phyloP scores from a whole-genome alignment of 2,113 vertebrate genomes.

The Carlito syrichta region DNA sequence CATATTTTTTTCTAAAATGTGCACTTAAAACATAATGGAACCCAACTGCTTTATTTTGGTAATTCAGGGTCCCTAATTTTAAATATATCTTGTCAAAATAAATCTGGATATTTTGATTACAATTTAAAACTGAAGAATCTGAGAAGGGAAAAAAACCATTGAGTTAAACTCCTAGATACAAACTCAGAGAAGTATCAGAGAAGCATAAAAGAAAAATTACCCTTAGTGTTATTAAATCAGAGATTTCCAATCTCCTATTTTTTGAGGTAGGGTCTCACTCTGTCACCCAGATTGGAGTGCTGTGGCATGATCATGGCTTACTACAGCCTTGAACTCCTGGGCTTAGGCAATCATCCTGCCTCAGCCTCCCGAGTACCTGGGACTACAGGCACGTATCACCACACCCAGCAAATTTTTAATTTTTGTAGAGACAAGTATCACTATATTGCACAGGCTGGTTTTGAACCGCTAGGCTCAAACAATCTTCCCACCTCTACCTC shows the following conservation, averaged over 20 bases:
- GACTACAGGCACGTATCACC: too few species aligned
- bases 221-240: background rate
- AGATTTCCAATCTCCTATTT: background rate
- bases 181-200: background rate
- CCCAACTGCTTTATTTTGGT: slow-evolving; percentile 19
- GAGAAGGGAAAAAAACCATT: background rate
- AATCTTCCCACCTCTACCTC: too few species aligned
- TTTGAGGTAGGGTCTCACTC: too few species aligned
- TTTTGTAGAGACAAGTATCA: too few species aligned
- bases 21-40: slow-evolving; percentile 2
- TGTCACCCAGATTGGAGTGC: too few species aligned
- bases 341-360: too few species aligned
- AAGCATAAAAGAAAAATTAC: background rate
- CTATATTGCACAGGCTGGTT: too few species aligned
- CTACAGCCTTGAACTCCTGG: too few species aligned
- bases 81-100: background rate
- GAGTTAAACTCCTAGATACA: background rate
- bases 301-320: too few species aligned
- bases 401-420: too few species aligned
- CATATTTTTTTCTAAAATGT: slow-evolving; percentile 9
- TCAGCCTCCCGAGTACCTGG: too few species aligned
- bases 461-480: too few species aligned
- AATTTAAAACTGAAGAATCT: background rate
- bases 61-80: background rate
- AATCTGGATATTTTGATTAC: background rate